These are phyloP conservation scores for Hylaeus anthracinus DNA, from an alignment of 1,140 invertebrate species.

Conservation along the genomic window DNA sequence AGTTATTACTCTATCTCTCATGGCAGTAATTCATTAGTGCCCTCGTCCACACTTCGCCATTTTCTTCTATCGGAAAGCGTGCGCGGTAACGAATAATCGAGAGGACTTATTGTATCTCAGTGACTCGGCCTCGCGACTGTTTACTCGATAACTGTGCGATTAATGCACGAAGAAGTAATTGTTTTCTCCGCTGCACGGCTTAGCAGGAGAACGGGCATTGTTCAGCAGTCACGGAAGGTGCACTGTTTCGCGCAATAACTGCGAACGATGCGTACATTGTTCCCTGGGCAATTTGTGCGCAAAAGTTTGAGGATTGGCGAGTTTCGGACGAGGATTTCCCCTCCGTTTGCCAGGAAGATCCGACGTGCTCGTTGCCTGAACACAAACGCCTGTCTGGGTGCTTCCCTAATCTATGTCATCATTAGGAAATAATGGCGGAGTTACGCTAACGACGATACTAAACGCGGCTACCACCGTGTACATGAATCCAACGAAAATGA, in stretches of 20 bases:
- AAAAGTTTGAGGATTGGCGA: not conserved
- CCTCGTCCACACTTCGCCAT: too few species aligned
- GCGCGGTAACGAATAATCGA: conserved; percentile 6
- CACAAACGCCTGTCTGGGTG: not conserved
- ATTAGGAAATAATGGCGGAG: not conserved
- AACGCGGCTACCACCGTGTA: not conserved
- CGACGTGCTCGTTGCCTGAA: not conserved
- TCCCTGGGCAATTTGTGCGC: conserved; percentile 7
- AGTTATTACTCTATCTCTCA: too few species aligned
- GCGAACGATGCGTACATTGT: conserved; percentile 13
- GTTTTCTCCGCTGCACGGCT: not conserved
- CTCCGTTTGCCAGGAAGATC: not conserved
- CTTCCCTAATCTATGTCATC: conserved; percentile 1
- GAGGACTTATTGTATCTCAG: not conserved
- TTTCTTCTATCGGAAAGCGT: not conserved
- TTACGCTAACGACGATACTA: not conserved
- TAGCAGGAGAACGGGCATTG: not conserved
- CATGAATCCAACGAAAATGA: not conserved
- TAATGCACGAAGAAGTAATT: conserved; percentile 29
- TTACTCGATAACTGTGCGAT: conserved; percentile 52
- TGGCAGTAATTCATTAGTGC: too few species aligned
- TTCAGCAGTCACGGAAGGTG: not conserved
- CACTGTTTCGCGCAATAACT: conserved; percentile 10
- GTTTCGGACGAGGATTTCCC: not conserved
- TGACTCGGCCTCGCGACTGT: conserved; percentile 1